Evolutionary conservation across 2,113 vertebrate genomes (phyloP), one percentile per base, ranked within the genome.

Genomic region (Crypturellus undulatus): DNA sequence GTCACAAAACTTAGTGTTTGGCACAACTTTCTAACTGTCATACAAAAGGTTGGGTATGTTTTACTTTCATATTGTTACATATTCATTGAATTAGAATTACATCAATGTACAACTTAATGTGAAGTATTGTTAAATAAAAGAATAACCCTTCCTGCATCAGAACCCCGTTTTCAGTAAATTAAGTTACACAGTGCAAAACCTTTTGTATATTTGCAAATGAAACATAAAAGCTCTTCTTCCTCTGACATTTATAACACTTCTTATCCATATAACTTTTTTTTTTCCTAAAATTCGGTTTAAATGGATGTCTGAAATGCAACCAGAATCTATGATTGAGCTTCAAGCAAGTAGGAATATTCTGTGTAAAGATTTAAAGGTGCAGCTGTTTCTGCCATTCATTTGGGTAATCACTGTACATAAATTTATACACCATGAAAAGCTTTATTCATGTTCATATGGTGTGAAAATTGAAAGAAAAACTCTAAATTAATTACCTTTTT

Each of bases 381-480:
- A 96, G 93, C 96, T 98, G 97, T 94, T 96, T 96, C 91, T 96
- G 96, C 45, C 94, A 95, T 91, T 98, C 96, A 96, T 97, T 91
- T 94, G 79, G 82, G 64, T 94, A 95, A 97, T 96, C 67, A 91
- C 72, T 96, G 45, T 88, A 96, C 87, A 96, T 97, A 96, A 94
- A 97, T 97, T 97, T 96, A 97, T 83, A 94, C 43, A 78, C 90
- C 97, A 96, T 95, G 94, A 94, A 98, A 97, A 96, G 79, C 81
- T 97, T 97, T 97, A 96, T 97, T 97, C 64, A 30, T 97, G 93
- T 97, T 97, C 92, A 96, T 93, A 96, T 87, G 84, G 94, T 97
- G 89, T 97, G 94, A 93, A 97, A 98, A 98, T 98, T 96, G 95
- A 95, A 98, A 98, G 90, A 91, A 97, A 98, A 98, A 97, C 95